Evolutionary conservation across 2,797 vertebrate genomes (phyloP).

Genomic region (Gallinago solitaria): DNA sequence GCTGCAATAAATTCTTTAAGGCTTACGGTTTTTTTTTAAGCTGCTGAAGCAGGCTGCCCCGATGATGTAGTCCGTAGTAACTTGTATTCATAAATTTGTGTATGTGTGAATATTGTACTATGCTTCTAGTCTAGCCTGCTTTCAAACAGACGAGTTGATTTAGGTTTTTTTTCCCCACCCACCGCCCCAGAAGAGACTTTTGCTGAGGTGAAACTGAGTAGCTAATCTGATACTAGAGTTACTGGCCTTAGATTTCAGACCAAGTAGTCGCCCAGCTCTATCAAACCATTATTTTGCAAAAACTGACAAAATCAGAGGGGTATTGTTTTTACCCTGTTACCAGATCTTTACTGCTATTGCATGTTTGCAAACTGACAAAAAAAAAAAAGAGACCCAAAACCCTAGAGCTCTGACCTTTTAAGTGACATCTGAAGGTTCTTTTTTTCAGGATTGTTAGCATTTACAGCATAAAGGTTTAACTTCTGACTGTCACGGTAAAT

Average conservation of each 20-base stretch:
- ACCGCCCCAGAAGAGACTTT: neutral
- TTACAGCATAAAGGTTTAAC: constrained; percentile 37
- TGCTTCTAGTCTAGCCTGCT: constrained; percentile 10
- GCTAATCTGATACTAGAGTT: neutral
- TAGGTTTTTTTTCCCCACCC: neutral
- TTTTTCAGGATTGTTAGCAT: constrained; percentile 45
- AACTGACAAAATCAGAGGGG: neutral
- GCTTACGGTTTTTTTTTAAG: neutral
- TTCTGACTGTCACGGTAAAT: constrained; percentile 22
- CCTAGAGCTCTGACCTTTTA: neutral
- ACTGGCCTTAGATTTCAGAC: neutral
- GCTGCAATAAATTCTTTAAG: constrained; percentile 27
- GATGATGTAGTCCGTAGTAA: neutral
- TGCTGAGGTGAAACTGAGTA: neutral
- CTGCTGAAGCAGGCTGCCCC: neutral
- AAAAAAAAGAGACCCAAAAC: neutral
- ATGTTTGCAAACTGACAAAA: constrained; percentile 33
- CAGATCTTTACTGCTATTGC: constrained; percentile 29
- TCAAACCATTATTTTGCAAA: neutral
- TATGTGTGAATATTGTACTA: neutral
- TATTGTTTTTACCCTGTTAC: neutral
- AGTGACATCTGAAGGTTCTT: neutral
- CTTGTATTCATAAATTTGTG: constrained; percentile 9
- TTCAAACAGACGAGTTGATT: neutral
- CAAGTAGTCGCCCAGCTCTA: neutral